Evolutionary conservation across 2,113 vertebrate genomes (phyloP).

Genomic region (Tragelaphus imberbis): DNA sequence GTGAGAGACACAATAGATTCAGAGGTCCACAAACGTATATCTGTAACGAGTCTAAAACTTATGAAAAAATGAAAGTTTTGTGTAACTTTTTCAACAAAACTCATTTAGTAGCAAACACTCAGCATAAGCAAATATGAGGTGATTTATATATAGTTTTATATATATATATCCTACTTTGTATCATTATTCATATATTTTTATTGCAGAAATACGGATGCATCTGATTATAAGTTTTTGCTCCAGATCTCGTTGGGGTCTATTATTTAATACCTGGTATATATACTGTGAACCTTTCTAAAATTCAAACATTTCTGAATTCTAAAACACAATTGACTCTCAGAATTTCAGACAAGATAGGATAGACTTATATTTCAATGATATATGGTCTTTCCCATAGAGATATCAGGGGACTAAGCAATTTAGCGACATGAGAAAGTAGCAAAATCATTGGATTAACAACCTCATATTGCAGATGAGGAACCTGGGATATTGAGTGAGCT

Average conservation of each 20-base stretch:
- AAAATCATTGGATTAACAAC: not conserved
- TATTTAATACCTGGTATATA: not conserved
- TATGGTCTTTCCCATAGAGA: not conserved
- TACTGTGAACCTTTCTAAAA: conserved; percentile 16
- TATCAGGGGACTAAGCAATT: not conserved
- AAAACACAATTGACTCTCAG: not conserved
- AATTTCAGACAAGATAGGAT: not conserved
- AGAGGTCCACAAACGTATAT: not conserved
- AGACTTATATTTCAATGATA: not conserved
- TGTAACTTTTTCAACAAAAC: not conserved
- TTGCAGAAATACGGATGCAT: not conserved
- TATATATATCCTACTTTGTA: not conserved
- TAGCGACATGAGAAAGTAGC: not conserved
- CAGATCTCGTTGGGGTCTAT: not conserved
- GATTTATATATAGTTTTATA: not conserved
- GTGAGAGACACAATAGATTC: not conserved
- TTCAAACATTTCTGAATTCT: conserved; percentile 3
- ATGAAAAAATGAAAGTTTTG: not conserved
- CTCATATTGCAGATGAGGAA: not conserved
- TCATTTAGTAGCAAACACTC: not conserved
- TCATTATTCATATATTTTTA: conserved; percentile 10
- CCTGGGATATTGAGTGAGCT: not conserved
- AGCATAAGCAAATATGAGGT: not conserved
- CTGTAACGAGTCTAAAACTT: not conserved
- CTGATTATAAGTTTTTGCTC: conserved; percentile 21